Evolutionary conservation across 2,113 vertebrate genomes (phyloP).

Genomic region (Serinus canaria): DNA sequence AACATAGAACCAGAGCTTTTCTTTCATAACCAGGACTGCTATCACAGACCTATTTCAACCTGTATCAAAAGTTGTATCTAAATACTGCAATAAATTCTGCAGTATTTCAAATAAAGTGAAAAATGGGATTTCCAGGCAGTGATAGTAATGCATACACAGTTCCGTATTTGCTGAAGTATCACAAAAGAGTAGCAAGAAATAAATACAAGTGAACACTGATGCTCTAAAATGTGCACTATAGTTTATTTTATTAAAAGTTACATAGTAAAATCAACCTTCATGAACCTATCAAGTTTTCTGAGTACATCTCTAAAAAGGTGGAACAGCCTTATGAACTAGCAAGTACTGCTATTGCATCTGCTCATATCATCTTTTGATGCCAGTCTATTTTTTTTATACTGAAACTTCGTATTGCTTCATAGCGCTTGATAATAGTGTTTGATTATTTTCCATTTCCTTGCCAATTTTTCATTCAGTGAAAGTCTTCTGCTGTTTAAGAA

Average conservation of each 20-base stretch:
- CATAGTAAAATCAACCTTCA: neutral
- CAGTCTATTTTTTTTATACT: neutral
- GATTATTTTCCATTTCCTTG: neutral
- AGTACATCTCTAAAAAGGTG: neutral
- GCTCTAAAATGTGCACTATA: neutral
- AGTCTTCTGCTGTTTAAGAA: neutral
- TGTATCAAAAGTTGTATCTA: neutral
- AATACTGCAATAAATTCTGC: neutral
- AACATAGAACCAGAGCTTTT: neutral
- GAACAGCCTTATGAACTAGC: neutral
- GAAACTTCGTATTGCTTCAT: neutral
- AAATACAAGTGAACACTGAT: neutral
- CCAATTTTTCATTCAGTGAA: neutral
- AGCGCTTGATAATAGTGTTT: neutral
- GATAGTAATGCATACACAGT: neutral
- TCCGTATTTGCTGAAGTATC: neutral
- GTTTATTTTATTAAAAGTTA: neutral
- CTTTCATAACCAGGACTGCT: neutral
- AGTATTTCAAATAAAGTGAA: neutral
- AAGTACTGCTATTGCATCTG: neutral
- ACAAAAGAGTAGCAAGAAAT: neutral
- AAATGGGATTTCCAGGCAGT: neutral
- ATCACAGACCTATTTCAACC: neutral
- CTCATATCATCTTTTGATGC: neutral
- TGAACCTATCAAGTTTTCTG: neutral